A percentile compares a stretch with the other conserved stretches of the same genome.
Evolutionary conservation across 2,888 invertebrate genomes (phyloP).

Genomic region (Pelosia muscerda): DNA sequence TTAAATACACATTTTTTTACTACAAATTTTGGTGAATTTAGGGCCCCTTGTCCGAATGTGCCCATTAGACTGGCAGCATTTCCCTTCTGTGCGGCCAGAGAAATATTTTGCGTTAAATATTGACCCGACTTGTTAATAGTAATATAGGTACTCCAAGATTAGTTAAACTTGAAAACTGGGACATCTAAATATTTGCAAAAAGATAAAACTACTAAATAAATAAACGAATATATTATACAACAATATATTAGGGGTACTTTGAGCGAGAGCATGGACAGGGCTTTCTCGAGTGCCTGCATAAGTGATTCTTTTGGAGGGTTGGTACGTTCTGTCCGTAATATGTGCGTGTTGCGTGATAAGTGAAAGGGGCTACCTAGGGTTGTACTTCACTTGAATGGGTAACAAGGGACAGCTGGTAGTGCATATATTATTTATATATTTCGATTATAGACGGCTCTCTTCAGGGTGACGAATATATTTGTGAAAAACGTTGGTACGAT

Average conservation of each 20-base stretch:
- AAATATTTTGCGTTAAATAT: too few relatives aligned
- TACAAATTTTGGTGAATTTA: too few relatives aligned
- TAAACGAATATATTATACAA: background rate
- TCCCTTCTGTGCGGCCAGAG: too few relatives aligned
- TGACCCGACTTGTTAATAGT: too few relatives aligned
- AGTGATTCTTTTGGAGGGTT: slow-evolving; percentile 5
- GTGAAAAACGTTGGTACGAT: too few relatives aligned
- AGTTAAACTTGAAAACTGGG: too few relatives aligned
- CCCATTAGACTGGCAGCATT: too few relatives aligned
- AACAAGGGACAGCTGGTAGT: background rate
- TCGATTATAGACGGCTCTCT: background rate
- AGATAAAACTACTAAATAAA: background rate
- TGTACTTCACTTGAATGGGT: background rate
- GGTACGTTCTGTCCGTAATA: background rate
- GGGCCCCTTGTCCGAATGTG: too few relatives aligned
- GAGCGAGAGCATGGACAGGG: background rate
- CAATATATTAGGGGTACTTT: background rate
- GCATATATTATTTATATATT: background rate
- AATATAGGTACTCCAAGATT: too few relatives aligned
- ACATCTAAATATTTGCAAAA: too few relatives aligned
- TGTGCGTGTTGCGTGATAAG: background rate
- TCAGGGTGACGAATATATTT: background rate
- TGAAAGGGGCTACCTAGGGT: background rate
- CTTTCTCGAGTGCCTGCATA: slow-evolving; percentile 2
- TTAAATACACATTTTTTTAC: too few relatives aligned